phyloP scores from a whole-genome alignment of 2,888 invertebrate genomes.

The Laothoe populi region DNA sequence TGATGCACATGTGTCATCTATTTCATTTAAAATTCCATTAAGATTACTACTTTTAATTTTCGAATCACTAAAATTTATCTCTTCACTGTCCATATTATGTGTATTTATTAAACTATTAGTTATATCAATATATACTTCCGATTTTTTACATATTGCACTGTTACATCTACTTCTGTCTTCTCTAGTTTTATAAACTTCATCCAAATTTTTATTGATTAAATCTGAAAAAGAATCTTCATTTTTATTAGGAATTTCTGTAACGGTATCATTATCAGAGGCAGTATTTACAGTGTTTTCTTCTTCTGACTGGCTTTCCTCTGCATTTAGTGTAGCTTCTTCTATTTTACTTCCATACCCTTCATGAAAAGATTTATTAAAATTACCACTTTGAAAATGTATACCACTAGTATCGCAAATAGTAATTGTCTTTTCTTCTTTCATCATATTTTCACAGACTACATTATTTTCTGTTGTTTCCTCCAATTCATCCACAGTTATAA shows the following conservation, averaged over 20 bases:
- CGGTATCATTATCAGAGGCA: conserved; percentile 19
- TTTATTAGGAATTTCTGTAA: conserved; percentile 19
- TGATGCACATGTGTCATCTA: not conserved
- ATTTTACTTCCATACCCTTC: not conserved
- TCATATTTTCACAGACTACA: not conserved
- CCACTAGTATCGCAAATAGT: not conserved
- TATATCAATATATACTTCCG: not conserved
- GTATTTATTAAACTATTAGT: not conserved
- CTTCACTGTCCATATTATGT: not conserved
- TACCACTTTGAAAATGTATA: not conserved
- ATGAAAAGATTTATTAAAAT: not conserved
- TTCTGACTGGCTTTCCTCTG: not conserved
- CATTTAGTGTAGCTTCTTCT: conserved; percentile 5
- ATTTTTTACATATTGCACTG: conserved; percentile 8
- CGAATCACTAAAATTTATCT: conserved; percentile 4
- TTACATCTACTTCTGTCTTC: not conserved
- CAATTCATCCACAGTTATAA: conserved; percentile 7
- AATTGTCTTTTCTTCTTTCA: not conserved
- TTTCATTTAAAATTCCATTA: not conserved
- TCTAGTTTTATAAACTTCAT: conserved; percentile 1
- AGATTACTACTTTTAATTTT: not conserved
- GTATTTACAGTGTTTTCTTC: conserved; percentile 11
- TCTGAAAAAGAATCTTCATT: conserved; percentile 25
- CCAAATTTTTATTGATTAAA: conserved; percentile 16
- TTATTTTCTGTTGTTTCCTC: conserved; percentile 1